A percentile compares a stretch with the other conserved stretches of the same genome.
Conservation (phyloP, 2,888 invertebrate genomes). For the Harpagoxenus sublaevis region DNA sequence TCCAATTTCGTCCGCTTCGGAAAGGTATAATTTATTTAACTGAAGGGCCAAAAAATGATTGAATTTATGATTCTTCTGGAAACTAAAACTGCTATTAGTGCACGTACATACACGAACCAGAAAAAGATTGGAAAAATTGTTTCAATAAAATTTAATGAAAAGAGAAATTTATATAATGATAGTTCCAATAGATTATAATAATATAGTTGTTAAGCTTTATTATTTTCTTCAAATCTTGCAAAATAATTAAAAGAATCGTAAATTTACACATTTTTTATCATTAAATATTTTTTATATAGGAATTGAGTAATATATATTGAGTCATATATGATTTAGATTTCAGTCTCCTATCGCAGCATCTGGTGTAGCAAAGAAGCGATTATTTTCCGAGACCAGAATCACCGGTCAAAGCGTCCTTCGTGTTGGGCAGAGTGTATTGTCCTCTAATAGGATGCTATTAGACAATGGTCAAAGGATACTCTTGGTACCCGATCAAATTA, state of each 20-base stretch:
- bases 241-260: background rate
- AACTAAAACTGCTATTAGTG: background rate
- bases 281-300: background rate
- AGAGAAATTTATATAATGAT: background rate
- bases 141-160: background rate
- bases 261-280: background rate
- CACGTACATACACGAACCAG: background rate
- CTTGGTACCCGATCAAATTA: conserved; percentile 73
- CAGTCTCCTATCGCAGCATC: conserved; percentile 88
- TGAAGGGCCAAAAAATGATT: conserved; percentile 2
- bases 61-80: conserved; percentile 19
- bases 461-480: conserved; percentile 74
- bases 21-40: conserved; percentile 75
- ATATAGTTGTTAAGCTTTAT: background rate
- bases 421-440: conserved; percentile 76
- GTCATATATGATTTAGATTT: conserved; percentile 86
- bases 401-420: conserved; percentile 75
- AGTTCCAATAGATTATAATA: background rate
- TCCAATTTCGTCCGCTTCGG: conserved; percentile 85
- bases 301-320: background rate
- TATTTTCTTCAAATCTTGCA: background rate
- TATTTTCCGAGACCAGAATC: conserved; percentile 80
- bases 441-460: conserved; percentile 75
- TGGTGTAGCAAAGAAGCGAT: conserved; percentile 84
- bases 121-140: background rate